Percentiles rank a stretch among this genome's conserved stretches.
phyloP scores from a whole-genome alignment of 2,888 invertebrate species.

The Ophion slaviceki region DNA sequence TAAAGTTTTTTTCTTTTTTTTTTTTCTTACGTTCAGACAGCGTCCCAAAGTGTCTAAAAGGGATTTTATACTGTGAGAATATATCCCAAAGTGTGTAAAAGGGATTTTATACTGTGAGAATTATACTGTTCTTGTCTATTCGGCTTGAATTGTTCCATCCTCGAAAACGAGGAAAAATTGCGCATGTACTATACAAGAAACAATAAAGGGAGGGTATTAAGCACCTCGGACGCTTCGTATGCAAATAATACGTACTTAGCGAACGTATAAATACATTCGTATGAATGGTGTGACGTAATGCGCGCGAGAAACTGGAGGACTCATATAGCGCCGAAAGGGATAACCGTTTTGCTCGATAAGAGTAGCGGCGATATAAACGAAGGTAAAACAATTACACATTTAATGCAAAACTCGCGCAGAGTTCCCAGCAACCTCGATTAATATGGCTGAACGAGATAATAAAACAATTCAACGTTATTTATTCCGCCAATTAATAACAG shows the following conservation, averaged over 20 bases:
- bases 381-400: conserved; percentile 32
- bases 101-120: too few species aligned
- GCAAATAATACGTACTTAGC: conserved; percentile 28
- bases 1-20: too few species aligned
- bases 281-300: conserved; percentile 7
- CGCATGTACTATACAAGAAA: background rate
- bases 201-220: conserved; percentile 29
- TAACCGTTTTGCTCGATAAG: conserved; percentile 46
- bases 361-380: conserved; percentile 28
- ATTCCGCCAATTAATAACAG: conserved; percentile 33
- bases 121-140: background rate
- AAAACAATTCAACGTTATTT: conserved; percentile 45
- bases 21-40: too few species aligned
- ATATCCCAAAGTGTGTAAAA: too few species aligned
- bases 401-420: conserved; percentile 9
- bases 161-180: background rate
- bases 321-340: conserved; percentile 3
- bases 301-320: conserved; percentile 1
- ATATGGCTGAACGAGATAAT: conserved; percentile 43
- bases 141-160: background rate
- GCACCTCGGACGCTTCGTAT: conserved; percentile 35
- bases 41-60: too few species aligned
- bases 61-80: too few species aligned
- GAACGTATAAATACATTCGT: background rate
- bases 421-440: conserved; percentile 31